These are phyloP conservation scores for Meandrusa payeni DNA, from an alignment of 2,888 invertebrate genomes.

Conservation along the genomic window DNA sequence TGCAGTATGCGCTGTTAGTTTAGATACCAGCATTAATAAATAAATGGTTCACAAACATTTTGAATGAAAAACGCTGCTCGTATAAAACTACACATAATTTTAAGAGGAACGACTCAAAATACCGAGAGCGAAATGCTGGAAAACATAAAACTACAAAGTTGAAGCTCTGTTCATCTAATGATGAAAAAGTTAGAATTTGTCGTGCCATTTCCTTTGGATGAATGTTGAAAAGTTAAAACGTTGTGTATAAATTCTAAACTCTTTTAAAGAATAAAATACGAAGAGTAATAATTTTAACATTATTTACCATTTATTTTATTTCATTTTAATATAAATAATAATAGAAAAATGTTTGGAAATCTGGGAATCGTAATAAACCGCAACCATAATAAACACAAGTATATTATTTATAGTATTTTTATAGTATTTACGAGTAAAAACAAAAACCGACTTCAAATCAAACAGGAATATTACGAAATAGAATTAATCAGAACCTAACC, in stretches of 20 bases:
- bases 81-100: constrained; percentile 1
- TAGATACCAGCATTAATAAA: too few species aligned
- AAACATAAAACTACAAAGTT: not conserved
- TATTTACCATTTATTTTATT: not conserved
- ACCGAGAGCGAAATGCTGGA: constrained; percentile 2
- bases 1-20: too few species aligned
- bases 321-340: too few species aligned
- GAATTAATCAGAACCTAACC: too few species aligned
- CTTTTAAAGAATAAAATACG: not conserved
- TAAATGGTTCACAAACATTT: not conserved
- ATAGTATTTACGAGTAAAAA: too few species aligned
- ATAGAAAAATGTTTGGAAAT: too few species aligned
- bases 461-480: too few species aligned
- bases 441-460: too few species aligned
- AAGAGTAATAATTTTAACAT: not conserved
- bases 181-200: constrained; percentile 7
- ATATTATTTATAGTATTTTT: too few species aligned
- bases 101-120: not conserved
- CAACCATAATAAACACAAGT: too few species aligned
- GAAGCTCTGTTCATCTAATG: constrained; percentile 4
- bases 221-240: constrained; percentile 1
- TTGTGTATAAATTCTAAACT: not conserved
- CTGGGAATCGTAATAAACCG: too few species aligned
- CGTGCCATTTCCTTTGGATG: not conserved
- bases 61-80: not conserved